phyloP scores from a whole-genome alignment of 2,113 vertebrate species.

The Holacanthus passer region DNA sequence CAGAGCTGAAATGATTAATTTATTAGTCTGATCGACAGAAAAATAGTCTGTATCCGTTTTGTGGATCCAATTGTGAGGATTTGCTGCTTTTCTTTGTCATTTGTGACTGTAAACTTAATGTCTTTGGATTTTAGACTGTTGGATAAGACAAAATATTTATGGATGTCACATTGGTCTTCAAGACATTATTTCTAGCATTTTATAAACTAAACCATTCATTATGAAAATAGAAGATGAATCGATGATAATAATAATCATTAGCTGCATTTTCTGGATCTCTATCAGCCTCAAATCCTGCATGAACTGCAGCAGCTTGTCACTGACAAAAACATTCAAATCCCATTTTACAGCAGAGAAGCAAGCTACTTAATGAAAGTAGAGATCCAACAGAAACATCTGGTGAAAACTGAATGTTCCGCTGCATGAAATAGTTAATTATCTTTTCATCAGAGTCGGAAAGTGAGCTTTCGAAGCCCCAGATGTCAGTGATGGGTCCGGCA shows the following conservation, averaged over 20 bases:
- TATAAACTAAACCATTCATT: not conserved
- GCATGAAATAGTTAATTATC: not conserved
- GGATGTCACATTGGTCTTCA: not conserved
- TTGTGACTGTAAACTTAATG: not conserved
- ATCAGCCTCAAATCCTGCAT: not conserved
- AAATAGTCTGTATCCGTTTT: no score
- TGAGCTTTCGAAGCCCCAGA: no score
- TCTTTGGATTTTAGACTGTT: not conserved
- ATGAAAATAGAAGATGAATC: not conserved
- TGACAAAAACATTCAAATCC: not conserved
- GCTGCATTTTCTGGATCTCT: not conserved
- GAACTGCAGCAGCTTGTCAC: not conserved
- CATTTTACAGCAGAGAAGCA: not conserved
- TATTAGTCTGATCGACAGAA: no score
- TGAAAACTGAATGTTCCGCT: not conserved
- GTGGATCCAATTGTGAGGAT: no score
- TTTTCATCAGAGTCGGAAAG: not conserved
- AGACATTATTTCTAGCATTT: not conserved
- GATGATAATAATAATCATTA: not conserved
- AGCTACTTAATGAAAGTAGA: not conserved
- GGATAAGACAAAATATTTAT: not conserved
- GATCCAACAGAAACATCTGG: not conserved
- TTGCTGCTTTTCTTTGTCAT: not conserved
- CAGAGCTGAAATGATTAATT: no score
- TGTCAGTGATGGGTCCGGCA: not conserved